phyloP scores from a whole-genome alignment of 2,113 vertebrate species.

The Fukomys damarensis region DNA sequence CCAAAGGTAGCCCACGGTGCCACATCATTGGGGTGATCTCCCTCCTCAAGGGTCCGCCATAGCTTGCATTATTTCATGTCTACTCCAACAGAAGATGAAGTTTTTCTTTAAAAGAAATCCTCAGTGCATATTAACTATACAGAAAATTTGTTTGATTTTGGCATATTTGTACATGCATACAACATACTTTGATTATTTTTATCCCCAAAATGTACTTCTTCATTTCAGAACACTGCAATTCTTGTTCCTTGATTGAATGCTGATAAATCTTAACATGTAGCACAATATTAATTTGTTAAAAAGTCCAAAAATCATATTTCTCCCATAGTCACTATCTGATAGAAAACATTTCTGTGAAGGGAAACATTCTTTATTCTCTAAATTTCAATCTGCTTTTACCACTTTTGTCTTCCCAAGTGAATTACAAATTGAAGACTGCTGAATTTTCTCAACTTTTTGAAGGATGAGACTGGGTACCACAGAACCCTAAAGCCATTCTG shows the following conservation, averaged over 20 bases:
- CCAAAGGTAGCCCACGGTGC: accelerated
- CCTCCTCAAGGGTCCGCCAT: accelerated
- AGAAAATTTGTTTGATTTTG: background rate
- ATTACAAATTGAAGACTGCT: background rate
- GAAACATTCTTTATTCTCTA: background rate
- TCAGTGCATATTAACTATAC: background rate
- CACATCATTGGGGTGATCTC: too few relatives aligned
- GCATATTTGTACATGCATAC: background rate
- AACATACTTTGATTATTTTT: background rate
- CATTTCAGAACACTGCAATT: background rate
- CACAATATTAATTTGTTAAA: background rate
- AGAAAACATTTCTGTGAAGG: background rate
- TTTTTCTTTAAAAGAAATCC: background rate
- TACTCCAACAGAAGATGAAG: background rate
- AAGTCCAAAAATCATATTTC: background rate
- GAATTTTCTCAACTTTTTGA: background rate
- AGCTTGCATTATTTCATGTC: background rate
- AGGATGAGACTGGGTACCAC: background rate
- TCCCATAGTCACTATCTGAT: background rate
- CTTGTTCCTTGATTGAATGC: background rate
- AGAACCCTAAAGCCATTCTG: background rate
- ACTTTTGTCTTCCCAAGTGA: background rate
- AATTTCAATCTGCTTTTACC: background rate
- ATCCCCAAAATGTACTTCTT: background rate
- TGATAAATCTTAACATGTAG: background rate